Evolutionary conservation across 1,140 invertebrate genomes (phyloP).

Genomic region (Cheumatopsyche charites): DNA sequence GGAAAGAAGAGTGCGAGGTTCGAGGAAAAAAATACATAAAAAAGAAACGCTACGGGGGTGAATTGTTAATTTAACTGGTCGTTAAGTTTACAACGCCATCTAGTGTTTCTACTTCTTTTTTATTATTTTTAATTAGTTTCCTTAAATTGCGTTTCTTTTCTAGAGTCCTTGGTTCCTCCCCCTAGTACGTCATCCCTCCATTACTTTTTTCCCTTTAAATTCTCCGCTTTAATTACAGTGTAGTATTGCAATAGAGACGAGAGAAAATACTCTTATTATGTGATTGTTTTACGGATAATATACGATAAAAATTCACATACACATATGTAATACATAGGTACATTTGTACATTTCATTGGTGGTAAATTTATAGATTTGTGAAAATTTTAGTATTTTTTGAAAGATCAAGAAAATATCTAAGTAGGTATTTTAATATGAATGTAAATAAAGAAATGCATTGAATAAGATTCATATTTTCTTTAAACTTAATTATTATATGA

Average conservation of each 20-base stretch:
- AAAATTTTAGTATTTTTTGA: no score
- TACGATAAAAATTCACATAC: no score
- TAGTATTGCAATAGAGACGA: background rate
- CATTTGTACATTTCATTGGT: no score
- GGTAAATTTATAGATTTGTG: no score
- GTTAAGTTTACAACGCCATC: conserved; percentile 39
- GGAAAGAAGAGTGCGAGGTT: background rate
- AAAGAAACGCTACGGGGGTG: conserved; percentile 34
- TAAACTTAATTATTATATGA: no score
- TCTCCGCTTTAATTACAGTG: conserved; percentile 28
- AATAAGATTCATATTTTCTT: no score
- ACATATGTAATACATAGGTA: no score
- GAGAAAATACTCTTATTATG: background rate
- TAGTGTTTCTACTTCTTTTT: conserved; percentile 42
- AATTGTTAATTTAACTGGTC: conserved; percentile 46
- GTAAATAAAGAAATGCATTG: no score
- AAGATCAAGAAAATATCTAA: no score
- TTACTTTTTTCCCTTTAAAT: conserved; percentile 21
- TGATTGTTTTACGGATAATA: background rate
- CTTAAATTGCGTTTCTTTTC: conserved; percentile 37
- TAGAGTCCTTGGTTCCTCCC: background rate
- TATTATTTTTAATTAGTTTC: conserved; percentile 46
- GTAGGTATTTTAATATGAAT: no score
- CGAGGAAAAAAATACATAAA: conserved; percentile 23
- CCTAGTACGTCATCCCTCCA: conserved; percentile 30